These are phyloP conservation scores for Agriopis aurantiaria DNA, from an alignment of 2,888 invertebrate species.

Conservation along the genomic window DNA sequence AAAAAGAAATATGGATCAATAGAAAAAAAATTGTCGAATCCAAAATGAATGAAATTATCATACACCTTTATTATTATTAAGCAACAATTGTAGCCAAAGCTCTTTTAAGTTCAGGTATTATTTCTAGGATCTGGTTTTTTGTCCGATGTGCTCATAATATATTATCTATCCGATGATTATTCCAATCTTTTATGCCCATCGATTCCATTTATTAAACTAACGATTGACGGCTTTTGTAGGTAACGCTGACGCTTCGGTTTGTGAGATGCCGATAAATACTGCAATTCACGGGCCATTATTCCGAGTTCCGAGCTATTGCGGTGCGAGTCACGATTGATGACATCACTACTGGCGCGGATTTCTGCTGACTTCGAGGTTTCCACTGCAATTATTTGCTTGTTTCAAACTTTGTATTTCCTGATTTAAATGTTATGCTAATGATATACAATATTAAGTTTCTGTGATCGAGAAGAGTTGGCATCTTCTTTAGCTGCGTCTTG, in stretches of 20 bases:
- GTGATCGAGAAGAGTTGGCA: background rate
- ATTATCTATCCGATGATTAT: background rate
- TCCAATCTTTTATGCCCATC: background rate
- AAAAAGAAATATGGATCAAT: too few relatives aligned
- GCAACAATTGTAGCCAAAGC: too few relatives aligned
- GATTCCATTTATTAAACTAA: background rate
- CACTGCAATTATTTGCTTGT: slow-evolving; percentile 43
- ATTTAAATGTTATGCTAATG: slow-evolving; percentile 36
- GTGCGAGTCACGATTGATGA: slow-evolving; percentile 41
- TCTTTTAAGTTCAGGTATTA: background rate
- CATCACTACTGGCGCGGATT: slow-evolving; percentile 38
- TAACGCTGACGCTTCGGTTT: background rate
- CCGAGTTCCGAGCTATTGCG: background rate
- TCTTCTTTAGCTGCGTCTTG: too few relatives aligned
- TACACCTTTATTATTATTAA: too few relatives aligned
- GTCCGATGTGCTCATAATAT: background rate
- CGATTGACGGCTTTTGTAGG: slow-evolving; percentile 1
- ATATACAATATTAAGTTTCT: slow-evolving; percentile 10
- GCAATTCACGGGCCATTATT: slow-evolving; percentile 8
- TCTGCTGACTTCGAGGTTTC: slow-evolving; percentile 40
- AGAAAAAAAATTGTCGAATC: too few relatives aligned
- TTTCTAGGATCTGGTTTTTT: slow-evolving; percentile 1
- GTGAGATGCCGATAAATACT: slow-evolving; percentile 13
- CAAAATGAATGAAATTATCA: too few relatives aligned
- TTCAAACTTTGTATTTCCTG: slow-evolving; percentile 44